A percentile compares a stretch with the other conserved stretches of the same genome.
phyloP scores from a whole-genome alignment of 2,797 vertebrate genomes.

The Poecilia wingei region DNA sequence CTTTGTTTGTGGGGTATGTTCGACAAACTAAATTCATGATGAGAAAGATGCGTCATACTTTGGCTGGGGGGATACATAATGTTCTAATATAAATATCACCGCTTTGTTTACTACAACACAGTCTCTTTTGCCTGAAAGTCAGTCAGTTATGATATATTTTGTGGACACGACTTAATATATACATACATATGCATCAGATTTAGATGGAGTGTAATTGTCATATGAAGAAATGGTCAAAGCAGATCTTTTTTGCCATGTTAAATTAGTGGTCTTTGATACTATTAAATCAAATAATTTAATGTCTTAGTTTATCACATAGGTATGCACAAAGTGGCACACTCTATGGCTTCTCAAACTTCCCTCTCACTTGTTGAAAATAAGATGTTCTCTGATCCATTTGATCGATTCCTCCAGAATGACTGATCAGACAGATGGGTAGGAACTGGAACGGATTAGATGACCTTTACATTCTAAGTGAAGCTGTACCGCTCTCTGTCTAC shows the following conservation, averaged over 20 bases:
- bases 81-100: constrained; percentile 76
- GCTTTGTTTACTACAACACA: constrained; percentile 69
- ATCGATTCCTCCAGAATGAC: constrained; percentile 71
- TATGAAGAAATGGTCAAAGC: constrained; percentile 44
- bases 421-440: constrained; percentile 69
- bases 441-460: constrained; percentile 78
- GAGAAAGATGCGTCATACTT: constrained; percentile 71
- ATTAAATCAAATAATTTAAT: constrained; percentile 76
- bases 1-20: constrained; percentile 81
- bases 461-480: constrained; percentile 68
- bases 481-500: constrained; percentile 47
- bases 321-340: constrained; percentile 65
- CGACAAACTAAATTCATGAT: constrained; percentile 74
- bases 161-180: constrained; percentile 59
- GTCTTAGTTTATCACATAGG: constrained; percentile 65
- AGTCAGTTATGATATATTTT: constrained; percentile 60
- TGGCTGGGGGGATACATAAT: constrained; percentile 70
- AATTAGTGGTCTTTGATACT: constrained; percentile 63
- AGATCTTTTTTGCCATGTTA: constrained; percentile 38
- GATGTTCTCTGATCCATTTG: constrained; percentile 75
- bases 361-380: constrained; percentile 54
- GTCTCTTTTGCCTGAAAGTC: constrained; percentile 57
- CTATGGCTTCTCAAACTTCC: constrained; percentile 40
- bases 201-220: constrained; percentile 48
- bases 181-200: constrained; percentile 52